Evolutionary conservation across 2,797 vertebrate species (phyloP), one percentile per base, ranked within the genome.

Genomic region (Crax fasciolata): DNA sequence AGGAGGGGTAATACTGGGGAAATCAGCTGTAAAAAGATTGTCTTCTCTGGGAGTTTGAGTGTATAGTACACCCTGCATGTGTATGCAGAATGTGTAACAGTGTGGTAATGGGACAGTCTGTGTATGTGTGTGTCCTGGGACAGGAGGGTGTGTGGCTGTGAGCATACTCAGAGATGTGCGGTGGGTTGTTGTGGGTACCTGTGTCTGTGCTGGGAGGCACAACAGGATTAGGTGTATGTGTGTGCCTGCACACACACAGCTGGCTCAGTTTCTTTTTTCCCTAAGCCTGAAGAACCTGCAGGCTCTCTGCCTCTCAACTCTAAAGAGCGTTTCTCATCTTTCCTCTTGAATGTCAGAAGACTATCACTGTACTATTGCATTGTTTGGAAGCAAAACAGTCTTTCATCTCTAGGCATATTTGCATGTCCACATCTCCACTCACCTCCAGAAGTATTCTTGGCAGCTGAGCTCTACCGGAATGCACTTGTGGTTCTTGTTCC

Each of bases 321-420:
- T 51, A 18, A 75, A 63, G 35, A 84, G n/a, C n/a, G 87, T 80
- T 90, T 86, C 65, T 83, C 38, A 32, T 39, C 57, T 89, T 61
- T 85, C 38, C 19, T 54, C 19, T 9, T 3, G 6, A 80, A 86
- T 30, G 38, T 86, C 41, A 43, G 54, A 52, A 55, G 6, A 44
- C 0, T 4, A 44, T 48, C 9, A 3, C 38, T 55, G n/a, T 90
- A 30, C n/a, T 1, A 2, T 11, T 55, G 28, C n/a, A 25, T 24
- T 57, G 9, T 72, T 86, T 84, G 44, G 38, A 72, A 79, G 67
- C 2, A 30, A 51, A 91, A 21, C 30, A 18, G 28, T 63, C 57
- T 27, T 43, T 0, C 27, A 4, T 44, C n/a, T 87, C 35, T 16
- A 66, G 49, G 11, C 5, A 1, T 68, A 5, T 72, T 84, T 25